A percentile compares a stretch with the other conserved stretches of the same genome.
Conservation (phyloP, 2,797 vertebrate species). For the Megalops cyprinoides region DNA sequence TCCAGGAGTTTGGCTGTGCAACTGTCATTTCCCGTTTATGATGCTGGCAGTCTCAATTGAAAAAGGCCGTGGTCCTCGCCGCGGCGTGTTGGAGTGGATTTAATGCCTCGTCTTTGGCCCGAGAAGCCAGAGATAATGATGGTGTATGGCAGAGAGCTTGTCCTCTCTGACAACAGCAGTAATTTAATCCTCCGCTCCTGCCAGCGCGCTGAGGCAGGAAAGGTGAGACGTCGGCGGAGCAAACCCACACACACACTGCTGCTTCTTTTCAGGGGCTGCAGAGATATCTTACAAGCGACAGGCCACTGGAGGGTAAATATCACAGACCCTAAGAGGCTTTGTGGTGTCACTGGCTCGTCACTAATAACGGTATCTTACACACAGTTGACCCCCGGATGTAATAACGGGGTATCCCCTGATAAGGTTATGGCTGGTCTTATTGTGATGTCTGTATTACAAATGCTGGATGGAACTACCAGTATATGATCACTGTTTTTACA, state of each 20-base stretch:
- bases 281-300: background rate
- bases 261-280: background rate
- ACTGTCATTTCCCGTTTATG: conserved; percentile 81
- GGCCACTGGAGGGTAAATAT: background rate
- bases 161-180: conserved; percentile 81
- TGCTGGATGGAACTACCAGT: too few relatives aligned
- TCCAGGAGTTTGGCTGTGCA: conserved; percentile 64
- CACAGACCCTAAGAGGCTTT: background rate
- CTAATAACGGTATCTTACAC: background rate
- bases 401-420: too few relatives aligned
- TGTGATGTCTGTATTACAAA: too few relatives aligned
- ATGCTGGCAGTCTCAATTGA: conserved; percentile 79
- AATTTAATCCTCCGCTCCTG: conserved; percentile 77
- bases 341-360: background rate
- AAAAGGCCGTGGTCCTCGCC: conserved; percentile 67
- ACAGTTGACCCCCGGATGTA: background rate
- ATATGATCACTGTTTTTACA: too few relatives aligned
- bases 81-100: conserved; percentile 76
- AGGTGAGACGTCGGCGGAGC: background rate
- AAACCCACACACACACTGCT: background rate
- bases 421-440: too few relatives aligned
- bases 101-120: conserved; percentile 78
- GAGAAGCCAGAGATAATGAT: conserved; percentile 80
- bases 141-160: conserved; percentile 76
- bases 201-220: background rate